Evolutionary conservation across 2,113 vertebrate genomes (phyloP), one percentile per base, ranked within the genome.

Genomic region (Phalacrocorax brasilianus): DNA sequence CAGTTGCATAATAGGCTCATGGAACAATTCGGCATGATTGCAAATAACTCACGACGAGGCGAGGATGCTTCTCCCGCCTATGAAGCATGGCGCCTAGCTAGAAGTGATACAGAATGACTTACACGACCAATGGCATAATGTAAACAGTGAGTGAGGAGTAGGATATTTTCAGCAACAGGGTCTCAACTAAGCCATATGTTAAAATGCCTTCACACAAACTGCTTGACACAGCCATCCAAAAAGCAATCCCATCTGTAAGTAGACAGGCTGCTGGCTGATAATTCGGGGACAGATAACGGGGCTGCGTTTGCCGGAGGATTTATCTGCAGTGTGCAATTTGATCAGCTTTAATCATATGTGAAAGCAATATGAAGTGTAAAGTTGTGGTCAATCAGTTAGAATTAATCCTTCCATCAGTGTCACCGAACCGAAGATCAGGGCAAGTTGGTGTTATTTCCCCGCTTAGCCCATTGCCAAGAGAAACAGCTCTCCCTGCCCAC

Each of bases 301-400:
- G 35, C 68, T 85, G 80, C 3, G 1, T 50, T 79, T 88, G 83
- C 90, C 22, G 0, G 47, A 72, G 77, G 26, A 28, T 81, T 93
- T 91, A 71, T 94, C 89, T 70, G 73, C 91, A 91, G n/a, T 1
- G 65, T 88, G 78, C 49, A 63, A 75, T 85, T 66, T 93, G 92
- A 88, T 89, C 87, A 89, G 53, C 93, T 94, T 68, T 97, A 96
- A 96, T 95, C 73, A 23, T 22, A 79, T 65, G 88, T 97, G 96
- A 96, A 91, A 96, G 94, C 74, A 76, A 67, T 4, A 63, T 35
- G 75, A 85, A 91, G 58, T 95, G 67, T 78, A 19, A 93, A 96
- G 77, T 68, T 79, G 93, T 92, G 89, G 94, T 92, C 96, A 97
- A 82, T 96, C 88, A 40, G 58, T 91, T 94, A 91, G 96, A 89